These are phyloP conservation scores for Drosophila quinaria DNA, from an alignment of 2,888 invertebrate species.

Conservation along the genomic window DNA sequence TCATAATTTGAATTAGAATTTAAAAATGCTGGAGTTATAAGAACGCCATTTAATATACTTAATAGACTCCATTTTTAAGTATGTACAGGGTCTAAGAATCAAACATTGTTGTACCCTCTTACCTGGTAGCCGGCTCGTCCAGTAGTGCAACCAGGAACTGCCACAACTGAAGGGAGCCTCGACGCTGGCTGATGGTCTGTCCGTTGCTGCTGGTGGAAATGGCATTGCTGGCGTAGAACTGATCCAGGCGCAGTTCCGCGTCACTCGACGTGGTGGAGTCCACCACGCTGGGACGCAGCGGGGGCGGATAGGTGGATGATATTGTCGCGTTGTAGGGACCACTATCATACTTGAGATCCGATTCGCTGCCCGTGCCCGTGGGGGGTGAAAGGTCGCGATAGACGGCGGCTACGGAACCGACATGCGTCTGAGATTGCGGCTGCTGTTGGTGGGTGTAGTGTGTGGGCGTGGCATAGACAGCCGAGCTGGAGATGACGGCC, in stretches of 20 bases:
- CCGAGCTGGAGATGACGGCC: conserved; percentile 74
- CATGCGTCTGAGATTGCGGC: conserved; percentile 59
- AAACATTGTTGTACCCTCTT: neutral
- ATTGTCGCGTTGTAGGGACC: conserved; percentile 84
- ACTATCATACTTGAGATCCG: conserved; percentile 83
- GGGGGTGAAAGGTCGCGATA: conserved; percentile 78
- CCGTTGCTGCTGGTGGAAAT: conserved; percentile 80
- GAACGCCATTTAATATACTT: no score
- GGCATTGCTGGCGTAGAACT: conserved; percentile 81
- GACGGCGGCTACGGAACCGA: conserved; percentile 31
- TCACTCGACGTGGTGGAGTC: conserved; percentile 85
- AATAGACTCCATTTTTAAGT: neutral
- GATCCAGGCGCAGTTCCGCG: conserved; percentile 83
- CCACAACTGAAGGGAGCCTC: conserved; percentile 96
- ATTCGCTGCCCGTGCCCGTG: conserved; percentile 60
- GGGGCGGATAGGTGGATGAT: conserved; percentile 82
- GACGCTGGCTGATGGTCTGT: conserved; percentile 87
- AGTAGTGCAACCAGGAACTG: conserved; percentile 95
- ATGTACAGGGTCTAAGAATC: neutral
- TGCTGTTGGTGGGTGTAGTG: conserved; percentile 72
- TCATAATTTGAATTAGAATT: no score
- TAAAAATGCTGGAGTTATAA: no score
- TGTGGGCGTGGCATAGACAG: conserved; percentile 69
- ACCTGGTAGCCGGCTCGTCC: conserved; percentile 88
- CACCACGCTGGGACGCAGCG: conserved; percentile 76